phyloP scores from a whole-genome alignment of 64 coral and sea anemone genomes.

The Orbicella faveolata region DNA sequence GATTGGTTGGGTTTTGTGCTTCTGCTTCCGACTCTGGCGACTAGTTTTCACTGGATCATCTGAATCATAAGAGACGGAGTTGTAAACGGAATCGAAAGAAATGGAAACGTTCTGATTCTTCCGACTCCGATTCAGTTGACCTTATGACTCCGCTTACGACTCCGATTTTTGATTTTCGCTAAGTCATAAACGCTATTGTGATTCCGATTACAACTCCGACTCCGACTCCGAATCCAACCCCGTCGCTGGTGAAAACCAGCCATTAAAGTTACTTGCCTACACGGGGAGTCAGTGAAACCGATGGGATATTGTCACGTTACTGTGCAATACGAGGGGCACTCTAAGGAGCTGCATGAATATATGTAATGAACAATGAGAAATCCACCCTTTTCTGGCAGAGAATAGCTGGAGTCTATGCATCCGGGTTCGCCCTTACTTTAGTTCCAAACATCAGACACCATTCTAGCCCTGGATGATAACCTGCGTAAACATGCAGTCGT shows the following conservation, averaged over 20 bases:
- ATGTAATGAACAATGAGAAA: background rate
- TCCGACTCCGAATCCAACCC: too few relatives aligned
- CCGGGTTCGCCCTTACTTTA: constrained; percentile 27
- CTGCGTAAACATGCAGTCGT: background rate
- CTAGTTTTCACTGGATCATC: too few relatives aligned
- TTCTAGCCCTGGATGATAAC: background rate
- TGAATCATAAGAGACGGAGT: too few relatives aligned
- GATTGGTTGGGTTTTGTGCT: too few relatives aligned
- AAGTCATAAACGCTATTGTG: too few relatives aligned
- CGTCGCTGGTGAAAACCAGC: background rate
- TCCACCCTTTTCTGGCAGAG: constrained; percentile 22
- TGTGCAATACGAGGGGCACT: background rate
- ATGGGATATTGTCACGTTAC: background rate
- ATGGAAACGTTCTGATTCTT: too few relatives aligned
- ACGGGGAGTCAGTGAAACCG: background rate
- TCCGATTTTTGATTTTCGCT: too few relatives aligned
- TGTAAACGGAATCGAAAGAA: too few relatives aligned
- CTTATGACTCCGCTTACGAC: too few relatives aligned
- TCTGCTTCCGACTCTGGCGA: too few relatives aligned
- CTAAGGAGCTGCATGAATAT: background rate
- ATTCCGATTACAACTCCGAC: too few relatives aligned
- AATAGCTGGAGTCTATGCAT: constrained; percentile 25
- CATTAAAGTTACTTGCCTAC: background rate
- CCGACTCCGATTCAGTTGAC: too few relatives aligned
- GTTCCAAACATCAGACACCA: background rate